These are phyloP conservation scores for Orthosia incerta DNA, from an alignment of 2,888 invertebrate genomes.

Conservation along the genomic window DNA sequence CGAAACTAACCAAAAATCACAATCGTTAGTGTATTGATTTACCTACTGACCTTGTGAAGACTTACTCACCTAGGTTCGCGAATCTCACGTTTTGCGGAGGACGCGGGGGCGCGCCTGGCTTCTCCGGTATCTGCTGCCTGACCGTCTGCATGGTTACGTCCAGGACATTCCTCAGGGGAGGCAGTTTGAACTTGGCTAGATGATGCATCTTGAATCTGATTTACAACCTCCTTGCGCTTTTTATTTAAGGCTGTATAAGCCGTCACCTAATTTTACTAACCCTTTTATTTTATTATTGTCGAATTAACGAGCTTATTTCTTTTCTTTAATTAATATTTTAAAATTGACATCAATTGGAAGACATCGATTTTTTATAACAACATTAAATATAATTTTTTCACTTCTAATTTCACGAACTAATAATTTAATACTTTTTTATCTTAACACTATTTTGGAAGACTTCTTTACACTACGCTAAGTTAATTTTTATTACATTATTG, in stretches of 20 bases:
- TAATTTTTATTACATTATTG: conserved; percentile 76
- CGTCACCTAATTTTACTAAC: conserved; percentile 26
- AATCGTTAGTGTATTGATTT: conserved; percentile 49
- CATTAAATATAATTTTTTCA: conserved; percentile 51
- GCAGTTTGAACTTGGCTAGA: conserved; percentile 92
- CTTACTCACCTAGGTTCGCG: conserved; percentile 89
- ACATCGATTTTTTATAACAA: conserved; percentile 67
- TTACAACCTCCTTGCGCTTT: conserved; percentile 11
- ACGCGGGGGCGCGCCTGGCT: conserved; percentile 87
- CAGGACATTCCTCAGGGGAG: conserved; percentile 94
- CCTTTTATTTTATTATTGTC: conserved; percentile 28
- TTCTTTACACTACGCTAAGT: conserved; percentile 82
- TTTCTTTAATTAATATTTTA: conserved; percentile 46
- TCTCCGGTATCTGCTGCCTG: conserved; percentile 94
- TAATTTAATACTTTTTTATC: conserved; percentile 47
- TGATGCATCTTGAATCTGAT: conserved; percentile 78
- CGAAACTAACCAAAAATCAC: not conserved
- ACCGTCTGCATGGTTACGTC: conserved; percentile 96
- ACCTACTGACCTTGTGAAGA: conserved; percentile 56
- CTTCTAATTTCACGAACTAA: conserved; percentile 59
- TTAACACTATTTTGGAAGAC: conserved; percentile 85
- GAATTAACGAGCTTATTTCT: conserved; percentile 31
- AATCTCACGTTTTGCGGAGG: conserved; percentile 90
- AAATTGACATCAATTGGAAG: conserved; percentile 72
- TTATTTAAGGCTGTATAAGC: conserved; percentile 26